Base-by-base conservation (phyloP, 2,888 invertebrate genomes). In the Brenthis hecate region DNA sequence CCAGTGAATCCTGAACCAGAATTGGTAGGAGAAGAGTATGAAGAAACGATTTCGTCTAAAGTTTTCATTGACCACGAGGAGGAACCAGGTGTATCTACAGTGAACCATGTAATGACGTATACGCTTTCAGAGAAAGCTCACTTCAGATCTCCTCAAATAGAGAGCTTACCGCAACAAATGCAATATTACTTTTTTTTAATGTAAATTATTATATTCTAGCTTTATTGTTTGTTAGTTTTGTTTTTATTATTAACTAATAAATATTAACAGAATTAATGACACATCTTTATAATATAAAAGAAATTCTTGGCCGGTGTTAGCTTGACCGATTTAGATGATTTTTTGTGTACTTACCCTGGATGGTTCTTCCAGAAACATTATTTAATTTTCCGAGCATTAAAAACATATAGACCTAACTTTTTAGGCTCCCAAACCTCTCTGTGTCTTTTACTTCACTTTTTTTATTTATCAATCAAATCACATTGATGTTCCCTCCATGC, bases 101-200 rank as follows among this genome's bases (percentile, higher is more conserved):
- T 92, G 1, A 89, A 90, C 70, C 92, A 92, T 62, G 85, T 92
- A 0, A 92, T 85, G 79, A 89, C 87, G 0, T 92, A 92, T 73
- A 89, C 91, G 0, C 72, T 92, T 3, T 84, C 87, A 3, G 92
- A 92, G 61, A 91, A 91, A 67, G 82, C 91, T 0, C 88, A 90
- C 70, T 92, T 87, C 66, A 88, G 78, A 74, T 85, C 84, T 0
- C 91, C 92, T 0, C 82, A 88, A 68, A 84, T 89, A 50, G 87
- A 89, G 67, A 82, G 78, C 47, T 74, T 92, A 47, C 92, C 92
- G 1, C 85, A 92, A 72, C 92, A 92, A 74, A 83, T 90, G 85
- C 91, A 92, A 66, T 92, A 92, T 72, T 85, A 83, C 61, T 92
- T 91, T 75, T 84, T 84, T 48, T 74, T 91, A 72, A 80, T 90